Evolutionary conservation across 2,797 vertebrate genomes (phyloP), one percentile per base, ranked within the genome.

Genomic region (Tolypeutes matacus): DNA sequence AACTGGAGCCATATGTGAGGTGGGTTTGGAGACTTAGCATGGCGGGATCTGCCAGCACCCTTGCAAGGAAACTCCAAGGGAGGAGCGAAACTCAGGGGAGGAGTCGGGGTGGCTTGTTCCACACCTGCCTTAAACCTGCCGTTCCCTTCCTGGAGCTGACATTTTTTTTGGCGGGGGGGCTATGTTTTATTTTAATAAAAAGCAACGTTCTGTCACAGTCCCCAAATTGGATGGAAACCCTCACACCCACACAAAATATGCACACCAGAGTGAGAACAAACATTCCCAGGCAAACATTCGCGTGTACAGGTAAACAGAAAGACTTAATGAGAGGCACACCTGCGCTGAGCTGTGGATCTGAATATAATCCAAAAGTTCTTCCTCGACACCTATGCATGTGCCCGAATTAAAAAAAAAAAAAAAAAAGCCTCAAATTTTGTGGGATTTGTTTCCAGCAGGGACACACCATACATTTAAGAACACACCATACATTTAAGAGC

Each of bases 281-380:
- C 92, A 82, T 13, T 17, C 70, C 69, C 77, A 87, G 93, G 90
- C 88, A 92, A 67, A 73, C 92, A 49, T 49, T 34, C 64, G 0
- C 49, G 65, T 84, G 87, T 53, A 31, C 85, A 95, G 82, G 92
- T 94, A 93, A 95, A 78, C 58, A 87, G 12, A 95, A 96, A 96
- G 65, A 86, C 75, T 25, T 72, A 80, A 69, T 76, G 76, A 58
- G 83, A 77, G 58, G 67, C 73, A 65, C 95, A 96, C 96, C 96
- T 95, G 95, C 56, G 85, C 94, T 62, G 64, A 20, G 21, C 90
- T 70, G 46, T 13, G 17, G 20, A 39, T 56, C 72, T 96, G 96
- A 96, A 86, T 11, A 4, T n/a, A 42, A 21, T 84, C 93, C 95
- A 94, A 34, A 80, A 62, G 53, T 64, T 69, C 87, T 42, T 31